Evolutionary conservation across 2,888 invertebrate species (phyloP).

Genomic region (Plusia festucae): DNA sequence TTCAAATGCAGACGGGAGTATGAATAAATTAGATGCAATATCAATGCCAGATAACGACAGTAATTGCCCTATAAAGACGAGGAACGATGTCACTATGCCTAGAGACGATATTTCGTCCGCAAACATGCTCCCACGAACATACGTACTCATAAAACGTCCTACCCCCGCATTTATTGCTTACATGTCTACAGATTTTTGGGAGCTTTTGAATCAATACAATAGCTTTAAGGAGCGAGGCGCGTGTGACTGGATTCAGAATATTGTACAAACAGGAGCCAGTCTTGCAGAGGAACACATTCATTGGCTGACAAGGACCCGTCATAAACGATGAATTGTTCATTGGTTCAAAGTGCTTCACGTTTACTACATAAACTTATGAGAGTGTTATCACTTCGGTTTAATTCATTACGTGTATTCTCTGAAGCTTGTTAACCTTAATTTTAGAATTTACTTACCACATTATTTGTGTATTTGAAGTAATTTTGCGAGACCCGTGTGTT

Average conservation of each 20-base stretch:
- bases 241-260: slow-evolving; percentile 55
- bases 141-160: slow-evolving; percentile 77
- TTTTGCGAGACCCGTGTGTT: too few species aligned
- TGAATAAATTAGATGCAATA: slow-evolving; percentile 87
- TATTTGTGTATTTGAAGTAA: too few species aligned
- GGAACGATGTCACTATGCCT: slow-evolving; percentile 85
- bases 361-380: slow-evolving; percentile 35
- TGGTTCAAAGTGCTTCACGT: slow-evolving; percentile 48
- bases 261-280: slow-evolving; percentile 45
- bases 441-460: neutral
- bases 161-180: slow-evolving; percentile 76
- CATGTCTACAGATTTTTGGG: slow-evolving; percentile 75
- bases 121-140: slow-evolving; percentile 81
- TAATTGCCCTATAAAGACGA: slow-evolving; percentile 88
- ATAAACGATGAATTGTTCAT: slow-evolving; percentile 55
- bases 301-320: slow-evolving; percentile 45
- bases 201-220: slow-evolving; percentile 65
- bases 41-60: slow-evolving; percentile 88
- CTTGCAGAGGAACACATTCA: slow-evolving; percentile 50
- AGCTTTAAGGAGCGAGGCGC: slow-evolving; percentile 56
- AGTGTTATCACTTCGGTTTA: neutral
- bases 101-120: slow-evolving; percentile 83
- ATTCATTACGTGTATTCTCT: neutral
- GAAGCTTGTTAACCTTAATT: neutral
- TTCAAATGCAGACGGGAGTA: slow-evolving; percentile 78